Evolutionary conservation across 1,140 invertebrate species (phyloP).

Genomic region (Dysdera silvatica): DNA sequence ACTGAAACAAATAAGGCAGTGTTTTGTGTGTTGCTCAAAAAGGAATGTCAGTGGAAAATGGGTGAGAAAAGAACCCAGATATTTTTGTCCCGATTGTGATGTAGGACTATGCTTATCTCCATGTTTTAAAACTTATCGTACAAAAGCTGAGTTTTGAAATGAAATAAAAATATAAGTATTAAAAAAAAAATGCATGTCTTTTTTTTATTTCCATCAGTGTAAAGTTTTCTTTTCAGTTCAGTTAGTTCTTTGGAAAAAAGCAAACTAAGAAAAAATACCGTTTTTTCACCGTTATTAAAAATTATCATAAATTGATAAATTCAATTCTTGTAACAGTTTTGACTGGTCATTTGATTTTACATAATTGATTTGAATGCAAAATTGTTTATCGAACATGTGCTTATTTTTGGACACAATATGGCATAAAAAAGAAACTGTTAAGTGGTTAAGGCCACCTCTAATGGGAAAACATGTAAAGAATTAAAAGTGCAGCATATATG

Average conservation of each 20-base stretch:
- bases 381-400: too few species aligned
- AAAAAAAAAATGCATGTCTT: neutral
- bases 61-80: constrained; percentile 8
- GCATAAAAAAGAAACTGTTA: too few species aligned
- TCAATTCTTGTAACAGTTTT: too few species aligned
- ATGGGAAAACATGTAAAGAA: too few species aligned
- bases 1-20: constrained; percentile 5
- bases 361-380: too few species aligned
- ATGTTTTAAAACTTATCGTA: constrained; percentile 17
- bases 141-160: neutral
- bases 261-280: neutral
- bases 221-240: neutral
- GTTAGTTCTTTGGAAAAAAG: neutral
- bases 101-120: constrained; percentile 6
- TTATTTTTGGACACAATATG: too few species aligned
- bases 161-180: constrained; percentile 8
- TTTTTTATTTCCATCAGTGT: neutral
- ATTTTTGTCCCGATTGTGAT: constrained; percentile 7
- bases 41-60: neutral
- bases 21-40: constrained; percentile 7
- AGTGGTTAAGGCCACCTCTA: too few species aligned
- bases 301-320: neutral
- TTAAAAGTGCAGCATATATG: too few species aligned
- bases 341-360: too few species aligned
- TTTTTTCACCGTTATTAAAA: neutral